Conservation (phyloP, 2,797 vertebrate species). For the Anguilla megastoma region DNA sequence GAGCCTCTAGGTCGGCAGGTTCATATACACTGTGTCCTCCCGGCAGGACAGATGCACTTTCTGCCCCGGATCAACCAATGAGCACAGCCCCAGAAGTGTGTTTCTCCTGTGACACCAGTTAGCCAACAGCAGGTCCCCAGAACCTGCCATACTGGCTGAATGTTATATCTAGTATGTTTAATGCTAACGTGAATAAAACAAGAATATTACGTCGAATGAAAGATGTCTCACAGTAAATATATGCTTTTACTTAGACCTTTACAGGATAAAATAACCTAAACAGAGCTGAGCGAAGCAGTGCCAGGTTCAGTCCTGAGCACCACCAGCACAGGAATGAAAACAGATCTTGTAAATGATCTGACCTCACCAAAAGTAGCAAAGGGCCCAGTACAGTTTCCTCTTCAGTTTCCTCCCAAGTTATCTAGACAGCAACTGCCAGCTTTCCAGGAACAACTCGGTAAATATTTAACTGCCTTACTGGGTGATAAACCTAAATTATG, state of each 20-base stretch:
- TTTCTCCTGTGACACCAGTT: not conserved
- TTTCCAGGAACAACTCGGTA: too few relatives aligned
- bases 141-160: not conserved
- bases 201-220: not conserved
- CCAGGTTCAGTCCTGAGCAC: too few relatives aligned
- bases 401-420: too few relatives aligned
- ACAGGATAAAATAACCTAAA: not conserved
- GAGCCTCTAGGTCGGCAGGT: not conserved
- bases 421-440: too few relatives aligned
- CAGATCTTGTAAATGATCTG: too few relatives aligned
- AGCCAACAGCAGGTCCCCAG: not conserved
- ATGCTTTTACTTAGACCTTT: too few relatives aligned
- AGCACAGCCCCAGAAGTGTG: not conserved
- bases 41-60: not conserved
- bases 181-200: not conserved
- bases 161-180: not conserved
- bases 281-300: too few relatives aligned
- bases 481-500: not conserved
- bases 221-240: too few relatives aligned
- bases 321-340: too few relatives aligned
- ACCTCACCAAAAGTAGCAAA: too few relatives aligned
- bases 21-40: not conserved
- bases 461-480: too few relatives aligned
- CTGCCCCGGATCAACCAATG: not conserved
- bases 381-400: too few relatives aligned